Base-by-base conservation (phyloP, 2,797 vertebrate genomes). In the Malurus leucopterus region DNA sequence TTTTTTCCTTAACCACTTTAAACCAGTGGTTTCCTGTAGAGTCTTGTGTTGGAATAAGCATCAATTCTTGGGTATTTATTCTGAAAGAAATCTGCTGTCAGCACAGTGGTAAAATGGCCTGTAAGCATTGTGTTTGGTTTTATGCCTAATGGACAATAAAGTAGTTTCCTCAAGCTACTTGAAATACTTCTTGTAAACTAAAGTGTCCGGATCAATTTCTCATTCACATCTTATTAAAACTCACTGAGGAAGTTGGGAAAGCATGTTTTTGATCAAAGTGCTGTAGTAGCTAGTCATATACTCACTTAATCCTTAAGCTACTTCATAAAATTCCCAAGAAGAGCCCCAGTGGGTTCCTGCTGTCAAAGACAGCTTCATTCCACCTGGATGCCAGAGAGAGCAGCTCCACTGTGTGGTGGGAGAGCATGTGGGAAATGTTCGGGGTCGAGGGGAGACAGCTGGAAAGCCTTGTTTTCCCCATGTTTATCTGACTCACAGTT, bases 391-490 rank as follows among this genome's bases (percentile, higher is more conserved):
- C 53, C n/a, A 22, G 50, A 44, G 44, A 11, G 49, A 53, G 47
- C 65, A 65, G 80, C 49, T 71, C 67, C 19, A 3, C 26, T 27
- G 14, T 0, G 0, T 41, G 68, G 47, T 81, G 77, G 54, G 50
- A 74, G 30, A 13, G 9, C 36, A 12, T 0, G 0, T 0, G 1
- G 49, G 38, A 51, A 26, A 17, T 5, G 26, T 27, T 3, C 0
- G 1, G 40, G 46, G 10, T n/a, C 4, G 0, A 24, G 50, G 50
- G 34, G 51, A 70, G 14, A 6, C 15, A 7, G 15, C 22, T 36
- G n/a, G n/a, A 62, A 26, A 19, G 23, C 34, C 74, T 47, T 46
- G 7, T 16, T 90, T 65, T 63, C 26, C 10, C 18, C 21, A 1
- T 71, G 4, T 79, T 71, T 74, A 5, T 65, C 58, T 69, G 41